Conservation (phyloP, 2,888 invertebrate genomes). For the Iphiclides podalirius region DNA sequence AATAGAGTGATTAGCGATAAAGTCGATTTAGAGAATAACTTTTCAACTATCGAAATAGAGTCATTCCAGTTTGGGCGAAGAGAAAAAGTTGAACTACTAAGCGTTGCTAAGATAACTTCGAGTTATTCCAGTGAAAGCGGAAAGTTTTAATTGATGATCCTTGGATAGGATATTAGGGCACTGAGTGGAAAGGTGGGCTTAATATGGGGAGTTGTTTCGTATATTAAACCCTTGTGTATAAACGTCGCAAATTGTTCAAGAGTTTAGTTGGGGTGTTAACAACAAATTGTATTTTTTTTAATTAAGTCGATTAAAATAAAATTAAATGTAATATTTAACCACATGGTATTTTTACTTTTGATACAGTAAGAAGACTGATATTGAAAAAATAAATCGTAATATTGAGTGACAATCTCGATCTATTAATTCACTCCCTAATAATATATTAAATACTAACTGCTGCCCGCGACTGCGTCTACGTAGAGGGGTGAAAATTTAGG, state of each 20-base stretch:
- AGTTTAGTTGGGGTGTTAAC: background rate
- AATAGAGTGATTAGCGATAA: too few relatives aligned
- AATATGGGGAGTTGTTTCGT: conserved; percentile 12
- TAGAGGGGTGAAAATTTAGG: too few relatives aligned
- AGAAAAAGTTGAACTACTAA: conserved; percentile 32
- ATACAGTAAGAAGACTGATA: too few relatives aligned
- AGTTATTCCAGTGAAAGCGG: conserved; percentile 40
- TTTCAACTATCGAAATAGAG: conserved; percentile 25
- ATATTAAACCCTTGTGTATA: conserved; percentile 16
- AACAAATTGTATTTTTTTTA: background rate
- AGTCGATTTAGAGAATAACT: too few relatives aligned
- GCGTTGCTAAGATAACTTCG: conserved; percentile 41
- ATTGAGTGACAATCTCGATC: too few relatives aligned
- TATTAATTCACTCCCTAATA: too few relatives aligned
- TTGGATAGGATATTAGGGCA: conserved; percentile 29
- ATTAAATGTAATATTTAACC: too few relatives aligned
- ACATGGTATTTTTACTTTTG: too few relatives aligned
- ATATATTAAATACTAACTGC: too few relatives aligned
- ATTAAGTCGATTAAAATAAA: too few relatives aligned
- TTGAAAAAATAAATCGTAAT: too few relatives aligned
- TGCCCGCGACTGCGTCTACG: too few relatives aligned
- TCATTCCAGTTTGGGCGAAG: conserved; percentile 27
- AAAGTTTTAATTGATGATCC: conserved; percentile 57
- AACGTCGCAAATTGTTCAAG: conserved; percentile 3
- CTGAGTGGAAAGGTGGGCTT: conserved; percentile 25